phyloP scores from a whole-genome alignment of 2,113 vertebrate genomes.

The Menidia beryllina region DNA sequence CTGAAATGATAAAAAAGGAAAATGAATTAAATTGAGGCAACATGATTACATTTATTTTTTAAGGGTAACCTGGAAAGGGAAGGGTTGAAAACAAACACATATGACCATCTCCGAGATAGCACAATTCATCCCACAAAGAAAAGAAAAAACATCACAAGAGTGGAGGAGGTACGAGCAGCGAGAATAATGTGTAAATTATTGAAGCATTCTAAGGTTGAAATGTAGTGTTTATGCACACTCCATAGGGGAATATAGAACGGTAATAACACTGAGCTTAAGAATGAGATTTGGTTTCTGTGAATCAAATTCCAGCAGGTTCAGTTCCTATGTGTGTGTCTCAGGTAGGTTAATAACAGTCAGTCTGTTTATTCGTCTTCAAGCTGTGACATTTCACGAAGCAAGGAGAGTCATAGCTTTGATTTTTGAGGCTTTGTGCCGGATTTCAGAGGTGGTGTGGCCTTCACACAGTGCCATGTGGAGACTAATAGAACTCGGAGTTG shows the following conservation, averaged over 20 bases:
- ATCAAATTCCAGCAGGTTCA: neutral
- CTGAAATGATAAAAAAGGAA: too few species aligned
- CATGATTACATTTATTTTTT: constrained; percentile 56
- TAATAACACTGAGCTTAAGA: constrained; percentile 10
- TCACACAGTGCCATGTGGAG: constrained; percentile 51
- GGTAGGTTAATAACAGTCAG: constrained; percentile 35
- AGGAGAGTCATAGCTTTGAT: constrained; percentile 46
- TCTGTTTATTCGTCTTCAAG: constrained; percentile 33
- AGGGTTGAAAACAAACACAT: constrained; percentile 52
- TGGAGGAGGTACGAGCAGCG: constrained; percentile 53
- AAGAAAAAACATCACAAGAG: constrained; percentile 83
- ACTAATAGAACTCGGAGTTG: constrained; percentile 59
- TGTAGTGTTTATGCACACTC: constrained; percentile 37
- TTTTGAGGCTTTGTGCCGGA: constrained; percentile 52
- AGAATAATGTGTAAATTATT: constrained; percentile 78
- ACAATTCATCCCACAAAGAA: constrained; percentile 58
- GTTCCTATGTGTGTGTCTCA: constrained; percentile 7
- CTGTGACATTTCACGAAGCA: constrained; percentile 27
- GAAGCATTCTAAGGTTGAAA: constrained; percentile 57
- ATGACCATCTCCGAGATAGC: constrained; percentile 61
- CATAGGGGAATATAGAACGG: constrained; percentile 26
- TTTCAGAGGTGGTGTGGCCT: constrained; percentile 67
- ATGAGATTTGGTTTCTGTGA: neutral
- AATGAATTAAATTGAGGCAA: neutral
- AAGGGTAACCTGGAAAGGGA: constrained; percentile 51